Base-by-base conservation (phyloP, 2,797 vertebrate genomes). In the Hypotaenidia philippensis region DNA sequence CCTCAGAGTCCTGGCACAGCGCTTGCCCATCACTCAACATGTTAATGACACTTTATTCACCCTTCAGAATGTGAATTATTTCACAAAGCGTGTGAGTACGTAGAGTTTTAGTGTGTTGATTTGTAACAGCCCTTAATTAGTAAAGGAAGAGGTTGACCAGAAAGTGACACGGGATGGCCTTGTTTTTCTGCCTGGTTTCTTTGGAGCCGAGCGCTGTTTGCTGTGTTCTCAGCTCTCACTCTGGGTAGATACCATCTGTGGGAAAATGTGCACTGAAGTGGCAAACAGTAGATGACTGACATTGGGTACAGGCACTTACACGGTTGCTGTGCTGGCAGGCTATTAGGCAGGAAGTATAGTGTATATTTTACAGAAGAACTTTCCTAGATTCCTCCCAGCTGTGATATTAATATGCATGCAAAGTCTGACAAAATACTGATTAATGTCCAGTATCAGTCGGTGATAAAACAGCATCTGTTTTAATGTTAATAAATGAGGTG, bases 381-480 rank as follows among this genome's bases (percentile, higher is more conserved):
- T 89, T 36, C 72, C 9, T 18, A 92, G 53, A 89, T 94, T 59
- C 56, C 83, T 93, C 87, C 85, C 87, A 95, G 82, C 89, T 96
- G 87, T 83, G 86, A 64, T 88, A 95, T 96, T 97, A 96, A 97
- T 96, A 96, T 95, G 94, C 87, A 69, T 85, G 83, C 86, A 76
- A 76, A 94, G 87, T 49, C 91, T 97, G 96, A 96, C 94, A 96
- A 95, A 97, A 96, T 89, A 93, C 94, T 96, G 96, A 97, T 97
- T 97, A 96, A 97, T 97, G 97, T 97, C 97, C 96, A 95, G 91
- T 96, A 97, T 97, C 97, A 95, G 83, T 89, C 87, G 94, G 91
- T 96, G 94, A 96, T 97, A 97, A 97, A 96, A 94, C 76, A 96
- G 95, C 97, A 97, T 96, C 96, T 97, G 97, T 94, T 97, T 96